Evolutionary conservation across 2,888 invertebrate genomes (phyloP).

Genomic region (Alitta virens): DNA sequence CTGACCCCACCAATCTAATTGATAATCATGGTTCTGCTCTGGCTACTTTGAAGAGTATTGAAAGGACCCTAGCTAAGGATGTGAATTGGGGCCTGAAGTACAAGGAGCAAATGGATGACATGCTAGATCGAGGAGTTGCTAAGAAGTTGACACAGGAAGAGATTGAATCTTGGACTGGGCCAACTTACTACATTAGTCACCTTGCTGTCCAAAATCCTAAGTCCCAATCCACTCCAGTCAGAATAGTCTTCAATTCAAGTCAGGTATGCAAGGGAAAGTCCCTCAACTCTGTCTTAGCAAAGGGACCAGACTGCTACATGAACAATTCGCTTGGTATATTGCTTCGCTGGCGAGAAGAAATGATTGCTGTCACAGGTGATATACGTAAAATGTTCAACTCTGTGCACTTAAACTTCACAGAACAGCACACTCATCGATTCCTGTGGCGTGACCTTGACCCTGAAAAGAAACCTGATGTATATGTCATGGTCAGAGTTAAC

Average conservation of each 20-base stretch:
- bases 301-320: neutral
- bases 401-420: neutral
- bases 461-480: neutral
- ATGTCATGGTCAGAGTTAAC: neutral
- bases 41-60: neutral
- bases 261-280: neutral
- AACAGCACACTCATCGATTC: neutral
- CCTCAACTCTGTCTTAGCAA: neutral
- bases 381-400: neutral
- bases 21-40: neutral
- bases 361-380: neutral
- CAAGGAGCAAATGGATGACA: neutral
- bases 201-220: neutral
- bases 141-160: neutral
- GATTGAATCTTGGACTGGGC: neutral
- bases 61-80: neutral
- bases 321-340: neutral
- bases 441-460: neutral
- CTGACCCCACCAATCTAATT: neutral
- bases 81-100: neutral
- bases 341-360: neutral
- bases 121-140: neutral
- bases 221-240: neutral
- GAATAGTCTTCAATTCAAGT: neutral
- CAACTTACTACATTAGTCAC: neutral